Evolutionary conservation across 2,797 vertebrate species (phyloP).

Genomic region (Trematomus bernacchii): DNA sequence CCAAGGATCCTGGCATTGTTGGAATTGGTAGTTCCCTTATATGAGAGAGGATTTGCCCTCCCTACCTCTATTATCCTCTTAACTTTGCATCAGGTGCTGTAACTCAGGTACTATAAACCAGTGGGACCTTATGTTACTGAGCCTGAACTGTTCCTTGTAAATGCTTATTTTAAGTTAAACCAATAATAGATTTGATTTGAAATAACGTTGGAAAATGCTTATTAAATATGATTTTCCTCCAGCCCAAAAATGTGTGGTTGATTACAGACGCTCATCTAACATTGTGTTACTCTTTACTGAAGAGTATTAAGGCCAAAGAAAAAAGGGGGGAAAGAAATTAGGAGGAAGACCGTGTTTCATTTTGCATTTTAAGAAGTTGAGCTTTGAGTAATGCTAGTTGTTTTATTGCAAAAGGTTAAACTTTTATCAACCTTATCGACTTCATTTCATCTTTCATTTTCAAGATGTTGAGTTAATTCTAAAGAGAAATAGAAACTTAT

Average conservation of each 20-base stretch:
- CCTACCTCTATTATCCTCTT: slow-evolving; percentile 42
- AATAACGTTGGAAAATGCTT: background rate
- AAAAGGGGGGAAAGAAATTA: too few relatives aligned
- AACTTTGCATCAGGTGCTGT: slow-evolving; percentile 22
- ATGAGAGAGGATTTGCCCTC: slow-evolving; percentile 26
- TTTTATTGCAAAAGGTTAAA: too few relatives aligned
- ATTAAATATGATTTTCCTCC: background rate
- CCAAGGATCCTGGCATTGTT: slow-evolving; percentile 22
- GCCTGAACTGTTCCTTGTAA: background rate
- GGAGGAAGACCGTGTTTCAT: too few relatives aligned
- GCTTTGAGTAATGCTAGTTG: too few relatives aligned
- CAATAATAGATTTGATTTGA: background rate
- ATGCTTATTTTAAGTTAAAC: background rate
- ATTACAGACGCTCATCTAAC: background rate
- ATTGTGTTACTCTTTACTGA: background rate
- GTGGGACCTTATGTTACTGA: background rate
- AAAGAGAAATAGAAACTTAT: too few relatives aligned
- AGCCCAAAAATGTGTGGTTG: background rate
- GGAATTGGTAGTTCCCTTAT: slow-evolving; percentile 3
- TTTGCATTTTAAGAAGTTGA: too few relatives aligned
- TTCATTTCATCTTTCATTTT: too few relatives aligned
- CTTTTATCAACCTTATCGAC: too few relatives aligned
- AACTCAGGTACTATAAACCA: slow-evolving; percentile 7
- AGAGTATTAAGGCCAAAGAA: too few relatives aligned
- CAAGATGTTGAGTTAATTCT: too few relatives aligned